A percentile compares a stretch with the other conserved stretches of the same genome.
phyloP scores from a whole-genome alignment of 2,797 vertebrate species.

The Semotilus atromaculatus region DNA sequence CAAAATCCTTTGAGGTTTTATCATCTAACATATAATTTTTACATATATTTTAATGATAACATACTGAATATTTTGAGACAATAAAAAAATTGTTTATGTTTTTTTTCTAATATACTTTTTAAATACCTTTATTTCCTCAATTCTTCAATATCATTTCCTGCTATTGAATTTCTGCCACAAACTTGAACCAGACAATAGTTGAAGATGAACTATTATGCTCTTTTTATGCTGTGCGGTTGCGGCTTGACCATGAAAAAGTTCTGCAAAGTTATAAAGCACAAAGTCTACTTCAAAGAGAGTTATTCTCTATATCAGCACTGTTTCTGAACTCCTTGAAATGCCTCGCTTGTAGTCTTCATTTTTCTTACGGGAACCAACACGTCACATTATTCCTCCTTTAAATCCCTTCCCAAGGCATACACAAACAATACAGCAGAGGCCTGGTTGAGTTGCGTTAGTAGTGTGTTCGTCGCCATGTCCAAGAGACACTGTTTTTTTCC shows the following conservation, averaged over 20 bases:
- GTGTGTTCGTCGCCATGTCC: not conserved
- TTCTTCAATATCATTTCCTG: not conserved
- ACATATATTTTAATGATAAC: not conserved
- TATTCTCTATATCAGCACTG: not conserved
- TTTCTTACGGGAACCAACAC: not conserved
- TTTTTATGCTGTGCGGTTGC: too few relatives aligned
- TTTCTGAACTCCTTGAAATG: not conserved
- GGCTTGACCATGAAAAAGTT: not conserved
- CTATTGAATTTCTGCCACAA: not conserved
- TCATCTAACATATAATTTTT: not conserved
- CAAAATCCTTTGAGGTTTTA: not conserved
- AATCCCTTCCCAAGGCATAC: not conserved
- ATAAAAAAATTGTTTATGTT: too few relatives aligned
- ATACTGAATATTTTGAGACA: not conserved
- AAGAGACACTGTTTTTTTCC: not conserved
- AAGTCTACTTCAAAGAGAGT: not conserved
- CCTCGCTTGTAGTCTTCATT: not conserved
- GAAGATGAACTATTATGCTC: too few relatives aligned
- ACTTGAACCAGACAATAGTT: not conserved
- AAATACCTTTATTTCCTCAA: not conserved
- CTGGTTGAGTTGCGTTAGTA: not conserved
- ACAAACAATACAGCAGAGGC: not conserved
- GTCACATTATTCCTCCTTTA: not conserved
- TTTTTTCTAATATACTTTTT: not conserved
- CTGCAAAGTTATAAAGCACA: not conserved